A percentile compares a stretch with the other conserved stretches of the same genome.
Conservation (phyloP, 2,797 vertebrate genomes). For the Hozukius guyotensis region DNA sequence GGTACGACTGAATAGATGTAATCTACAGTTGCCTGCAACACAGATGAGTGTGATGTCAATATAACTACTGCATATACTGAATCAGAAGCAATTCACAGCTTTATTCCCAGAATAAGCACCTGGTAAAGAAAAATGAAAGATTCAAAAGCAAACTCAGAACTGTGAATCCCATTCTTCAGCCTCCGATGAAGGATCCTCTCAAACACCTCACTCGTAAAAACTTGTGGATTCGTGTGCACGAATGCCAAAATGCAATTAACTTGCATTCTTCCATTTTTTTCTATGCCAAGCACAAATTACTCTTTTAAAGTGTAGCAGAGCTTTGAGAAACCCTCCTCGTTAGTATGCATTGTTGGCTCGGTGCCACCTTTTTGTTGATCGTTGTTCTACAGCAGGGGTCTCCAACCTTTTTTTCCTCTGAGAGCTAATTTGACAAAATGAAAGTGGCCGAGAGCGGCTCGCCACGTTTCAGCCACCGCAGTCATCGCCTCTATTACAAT, state of each 20-base stretch:
- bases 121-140: not conserved
- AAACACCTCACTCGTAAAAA: slow-evolving; percentile 22
- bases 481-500: not conserved
- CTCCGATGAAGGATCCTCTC: slow-evolving; percentile 36
- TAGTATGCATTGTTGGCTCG: slow-evolving; percentile 63
- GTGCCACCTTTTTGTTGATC: slow-evolving; percentile 49
- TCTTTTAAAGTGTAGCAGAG: slow-evolving; percentile 33
- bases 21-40: slow-evolving; percentile 25
- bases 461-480: not conserved
- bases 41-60: slow-evolving; percentile 34
- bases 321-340: slow-evolving; percentile 56
- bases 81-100: slow-evolving; percentile 47
- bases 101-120: slow-evolving; percentile 37
- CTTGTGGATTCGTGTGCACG: slow-evolving; percentile 36
- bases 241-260: slow-evolving; percentile 66
- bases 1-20: slow-evolving; percentile 19
- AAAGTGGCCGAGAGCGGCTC: not conserved
- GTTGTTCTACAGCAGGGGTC: slow-evolving; percentile 17
- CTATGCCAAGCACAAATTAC: slow-evolving; percentile 36
- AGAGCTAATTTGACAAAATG: not conserved
- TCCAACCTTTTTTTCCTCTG: not conserved
- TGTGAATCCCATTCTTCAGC: not conserved
- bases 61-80: slow-evolving; percentile 29
- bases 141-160: slow-evolving; percentile 28
- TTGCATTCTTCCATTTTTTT: slow-evolving; percentile 62